Evolutionary conservation across 2,113 vertebrate species (phyloP), one percentile per base, ranked within the genome.

Genomic region (Polypterus bichir): DNA sequence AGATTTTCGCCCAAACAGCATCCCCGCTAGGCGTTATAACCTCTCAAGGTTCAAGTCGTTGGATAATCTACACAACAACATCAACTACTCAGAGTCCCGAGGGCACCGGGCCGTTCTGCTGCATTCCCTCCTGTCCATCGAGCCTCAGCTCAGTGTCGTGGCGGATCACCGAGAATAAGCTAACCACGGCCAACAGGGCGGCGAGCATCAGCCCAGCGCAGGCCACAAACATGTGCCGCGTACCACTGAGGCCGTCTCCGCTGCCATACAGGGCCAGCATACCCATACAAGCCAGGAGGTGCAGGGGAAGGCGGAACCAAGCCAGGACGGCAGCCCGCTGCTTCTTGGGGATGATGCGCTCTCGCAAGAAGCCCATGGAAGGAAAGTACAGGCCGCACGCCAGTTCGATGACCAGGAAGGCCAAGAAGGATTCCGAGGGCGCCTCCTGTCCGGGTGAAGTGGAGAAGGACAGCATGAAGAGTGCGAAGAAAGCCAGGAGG

Each of bases 371-470:
- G 56, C 89, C 88, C 78, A 97, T 89, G 3, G 92, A 85, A 0
- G 93, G 93, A 70, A 97, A 97, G 74, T 96, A 97, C 3, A 97
- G 86, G 1, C 92, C 93, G 44, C 88, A 88, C 58, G 91, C 90
- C 60, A 95, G 73, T 64, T 95, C 93, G 3, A 97, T 86, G 57
- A 95, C 79, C 53, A 97, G 80, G 68, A 96, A 97, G 64, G 93
- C 93, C 4, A 94, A 71, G 56, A 97, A 90, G 57, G 93, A 95
- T 63, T 92, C 91, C 1, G 75, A 72, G 1, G 93, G 91, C 59
- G 75, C 80, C 27, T 92, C 91, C 66, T 92, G 92, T 11, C 89
- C 87, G 0, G 93, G 87, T 7, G 72, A 81, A 1, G 93, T 97
- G 61, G 92, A 93, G 76, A 94, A 94, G 5, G 82, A 88, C 67